Percentiles rank a stretch among this genome's conserved stretches.
Evolutionary conservation across 2,113 vertebrate species (phyloP).

Genomic region (Podilymbus podiceps): DNA sequence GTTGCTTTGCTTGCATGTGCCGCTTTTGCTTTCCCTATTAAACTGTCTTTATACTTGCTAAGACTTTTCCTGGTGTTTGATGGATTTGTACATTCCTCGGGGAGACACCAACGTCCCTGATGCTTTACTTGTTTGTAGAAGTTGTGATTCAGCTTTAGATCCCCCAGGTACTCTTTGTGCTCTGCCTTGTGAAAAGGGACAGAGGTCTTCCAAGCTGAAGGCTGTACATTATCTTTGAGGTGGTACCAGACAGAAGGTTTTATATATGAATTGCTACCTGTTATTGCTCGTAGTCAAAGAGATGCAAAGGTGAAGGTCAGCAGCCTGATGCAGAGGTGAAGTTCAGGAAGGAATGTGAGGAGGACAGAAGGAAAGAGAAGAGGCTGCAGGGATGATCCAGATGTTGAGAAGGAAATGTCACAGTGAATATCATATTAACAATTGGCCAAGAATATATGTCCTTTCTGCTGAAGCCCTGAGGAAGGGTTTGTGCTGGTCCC

Average conservation of each 20-base stretch:
- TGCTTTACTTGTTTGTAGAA: not conserved
- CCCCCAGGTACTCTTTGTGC: not conserved
- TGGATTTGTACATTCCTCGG: not conserved
- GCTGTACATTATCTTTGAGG: not conserved
- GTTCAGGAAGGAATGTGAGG: not conserved
- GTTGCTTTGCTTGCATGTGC: too few relatives aligned
- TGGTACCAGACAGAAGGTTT: not conserved
- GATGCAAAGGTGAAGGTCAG: not conserved
- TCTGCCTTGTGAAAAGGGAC: not conserved
- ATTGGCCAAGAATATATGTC: not conserved
- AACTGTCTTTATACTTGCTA: not conserved
- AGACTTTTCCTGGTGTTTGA: not conserved
- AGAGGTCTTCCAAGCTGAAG: not conserved
- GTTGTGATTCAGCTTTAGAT: not conserved
- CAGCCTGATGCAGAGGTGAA: not conserved
- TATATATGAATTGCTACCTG: not conserved
- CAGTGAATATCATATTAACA: not conserved
- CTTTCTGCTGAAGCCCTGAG: not conserved
- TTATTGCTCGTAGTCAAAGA: not conserved
- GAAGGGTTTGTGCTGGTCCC: not conserved
- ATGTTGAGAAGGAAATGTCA: not conserved
- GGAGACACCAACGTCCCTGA: rapidly evolving
- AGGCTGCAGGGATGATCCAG: not conserved
- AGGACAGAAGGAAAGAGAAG: not conserved
- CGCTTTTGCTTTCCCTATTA: too few relatives aligned